Conservation (phyloP, 2,888 invertebrate species). For the Ophion obscuratus region DNA sequence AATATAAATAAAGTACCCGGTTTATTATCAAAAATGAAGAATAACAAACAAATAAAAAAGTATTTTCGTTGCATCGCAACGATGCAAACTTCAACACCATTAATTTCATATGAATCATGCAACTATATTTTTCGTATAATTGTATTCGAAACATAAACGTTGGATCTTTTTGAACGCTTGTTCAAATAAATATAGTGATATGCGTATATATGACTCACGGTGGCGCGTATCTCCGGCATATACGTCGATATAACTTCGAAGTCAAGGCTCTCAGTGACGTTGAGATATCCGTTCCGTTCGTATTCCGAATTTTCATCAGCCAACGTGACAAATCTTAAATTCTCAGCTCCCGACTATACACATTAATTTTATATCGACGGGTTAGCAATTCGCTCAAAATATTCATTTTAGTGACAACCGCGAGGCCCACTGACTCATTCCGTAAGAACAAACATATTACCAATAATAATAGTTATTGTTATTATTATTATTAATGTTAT, state of each 20-base stretch:
- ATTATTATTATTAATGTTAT: too few relatives aligned
- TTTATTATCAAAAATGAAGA: neutral
- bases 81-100: neutral
- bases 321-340: slow-evolving; percentile 58
- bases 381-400: neutral
- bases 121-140: neutral
- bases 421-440: too few relatives aligned
- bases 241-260: slow-evolving; percentile 85
- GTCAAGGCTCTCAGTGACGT: slow-evolving; percentile 73
- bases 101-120: neutral
- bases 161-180: neutral
- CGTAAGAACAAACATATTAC: neutral
- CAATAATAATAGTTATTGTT: too few relatives aligned
- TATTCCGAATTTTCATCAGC: slow-evolving; percentile 35
- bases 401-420: neutral
- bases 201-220: slow-evolving; percentile 82
- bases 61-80: too few relatives aligned
- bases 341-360: slow-evolving; percentile 57
- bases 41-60: too few relatives aligned
- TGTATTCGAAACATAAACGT: too few relatives aligned
- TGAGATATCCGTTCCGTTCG: slow-evolving; percentile 66
- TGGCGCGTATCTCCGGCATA: slow-evolving; percentile 85
- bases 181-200: neutral
- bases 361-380: neutral
- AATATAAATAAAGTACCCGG: too few relatives aligned